These are phyloP conservation scores for Netelia virgata DNA, from an alignment of 2,888 invertebrate genomes.

Conservation along the genomic window DNA sequence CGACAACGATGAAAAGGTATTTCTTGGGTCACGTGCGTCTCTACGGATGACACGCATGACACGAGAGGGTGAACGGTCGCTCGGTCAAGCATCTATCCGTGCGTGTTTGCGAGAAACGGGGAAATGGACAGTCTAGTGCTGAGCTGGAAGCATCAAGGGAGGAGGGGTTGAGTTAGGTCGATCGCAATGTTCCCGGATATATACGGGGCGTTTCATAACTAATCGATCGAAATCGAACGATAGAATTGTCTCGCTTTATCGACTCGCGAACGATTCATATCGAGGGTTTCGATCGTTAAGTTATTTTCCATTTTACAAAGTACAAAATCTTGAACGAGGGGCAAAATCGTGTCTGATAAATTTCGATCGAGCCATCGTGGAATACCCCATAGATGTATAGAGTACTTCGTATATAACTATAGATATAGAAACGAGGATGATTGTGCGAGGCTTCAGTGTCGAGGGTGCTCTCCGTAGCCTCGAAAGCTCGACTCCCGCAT, in stretches of 20 bases:
- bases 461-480: constrained; percentile 39
- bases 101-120: constrained; percentile 45
- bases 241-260: too few relatives aligned
- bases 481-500: constrained; percentile 49
- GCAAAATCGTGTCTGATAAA: too few relatives aligned
- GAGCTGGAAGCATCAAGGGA: constrained; percentile 34
- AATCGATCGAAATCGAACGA: too few relatives aligned
- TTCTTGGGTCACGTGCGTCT: constrained; percentile 48
- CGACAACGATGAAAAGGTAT: constrained; percentile 40
- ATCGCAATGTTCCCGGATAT: constrained; percentile 35
- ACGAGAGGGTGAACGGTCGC: constrained; percentile 48
- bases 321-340: too few relatives aligned
- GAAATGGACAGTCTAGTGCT: constrained; percentile 66
- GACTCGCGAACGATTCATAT: too few relatives aligned
- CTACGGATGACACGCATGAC: constrained; percentile 50
- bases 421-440: constrained; percentile 47
- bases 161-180: constrained; percentile 35
- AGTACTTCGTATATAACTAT: background rate
- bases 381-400: background rate
- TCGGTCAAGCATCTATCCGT: constrained; percentile 36
- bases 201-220: background rate
- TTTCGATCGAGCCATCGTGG: too few relatives aligned
- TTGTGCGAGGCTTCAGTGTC: constrained; percentile 56
- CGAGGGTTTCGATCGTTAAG: too few relatives aligned
- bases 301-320: too few relatives aligned